phyloP scores from a whole-genome alignment of 2,113 vertebrate species.

The Mesitornis unicolor region DNA sequence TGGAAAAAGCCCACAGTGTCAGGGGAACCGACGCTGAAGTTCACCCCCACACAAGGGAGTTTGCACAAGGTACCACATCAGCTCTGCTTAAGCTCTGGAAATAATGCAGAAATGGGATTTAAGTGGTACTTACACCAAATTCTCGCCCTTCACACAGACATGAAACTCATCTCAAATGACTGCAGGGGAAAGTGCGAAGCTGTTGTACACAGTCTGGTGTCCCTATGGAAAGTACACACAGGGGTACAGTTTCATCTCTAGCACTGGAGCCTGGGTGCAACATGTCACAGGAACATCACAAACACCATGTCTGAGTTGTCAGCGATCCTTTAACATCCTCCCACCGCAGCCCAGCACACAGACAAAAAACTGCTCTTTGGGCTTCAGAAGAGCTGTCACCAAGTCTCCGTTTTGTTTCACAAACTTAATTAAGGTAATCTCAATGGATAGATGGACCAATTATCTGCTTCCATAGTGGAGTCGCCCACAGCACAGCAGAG shows the following conservation, averaged over 20 bases:
- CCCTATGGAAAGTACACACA: neutral
- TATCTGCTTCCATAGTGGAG: neutral
- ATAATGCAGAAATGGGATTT: neutral
- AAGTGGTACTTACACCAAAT: neutral
- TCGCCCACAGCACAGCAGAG: neutral
- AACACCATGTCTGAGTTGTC: neutral
- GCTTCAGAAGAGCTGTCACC: neutral
- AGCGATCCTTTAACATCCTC: neutral
- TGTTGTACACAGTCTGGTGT: neutral
- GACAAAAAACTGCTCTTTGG: neutral
- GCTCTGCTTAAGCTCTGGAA: neutral
- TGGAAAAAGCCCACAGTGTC: neutral
- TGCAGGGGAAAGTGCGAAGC: neutral
- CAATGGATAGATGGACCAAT: neutral
- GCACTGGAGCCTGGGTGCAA: neutral
- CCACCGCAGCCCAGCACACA: neutral
- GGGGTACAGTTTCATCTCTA: neutral
- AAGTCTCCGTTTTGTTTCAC: neutral
- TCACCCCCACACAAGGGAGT: neutral
- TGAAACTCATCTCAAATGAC: neutral
- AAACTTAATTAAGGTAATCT: neutral
- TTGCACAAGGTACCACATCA: neutral
- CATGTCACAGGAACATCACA: neutral
- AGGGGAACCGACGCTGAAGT: neutral
- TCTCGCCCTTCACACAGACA: neutral